Percentiles rank a stretch among this genome's conserved stretches.
Conservation (phyloP, 2,797 vertebrate genomes). For the Acanthiza pusilla region DNA sequence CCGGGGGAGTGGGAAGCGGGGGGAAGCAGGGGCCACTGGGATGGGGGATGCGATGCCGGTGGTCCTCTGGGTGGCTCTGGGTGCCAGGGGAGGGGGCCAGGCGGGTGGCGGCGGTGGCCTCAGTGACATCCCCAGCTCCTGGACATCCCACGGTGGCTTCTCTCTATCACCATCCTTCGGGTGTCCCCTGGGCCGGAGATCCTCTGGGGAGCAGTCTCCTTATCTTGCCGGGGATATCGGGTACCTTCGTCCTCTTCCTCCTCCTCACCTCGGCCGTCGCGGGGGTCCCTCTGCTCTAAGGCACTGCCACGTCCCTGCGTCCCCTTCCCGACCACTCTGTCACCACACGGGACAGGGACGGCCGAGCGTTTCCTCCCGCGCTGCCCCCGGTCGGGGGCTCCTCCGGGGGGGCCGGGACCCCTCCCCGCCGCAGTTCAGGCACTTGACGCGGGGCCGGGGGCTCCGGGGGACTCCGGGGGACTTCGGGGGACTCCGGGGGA, state of each 20-base stretch:
- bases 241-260: neutral
- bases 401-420: neutral
- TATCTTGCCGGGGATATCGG: neutral
- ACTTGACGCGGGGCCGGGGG: conserved; percentile 18
- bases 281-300: neutral
- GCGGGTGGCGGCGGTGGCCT: neutral
- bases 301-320: neutral
- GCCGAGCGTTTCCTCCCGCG: neutral
- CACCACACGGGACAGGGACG: neutral
- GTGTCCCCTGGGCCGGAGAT: neutral
- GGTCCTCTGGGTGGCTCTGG: neutral
- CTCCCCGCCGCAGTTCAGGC: conserved; percentile 12
- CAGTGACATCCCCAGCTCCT: neutral
- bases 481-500: too few species aligned
- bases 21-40: neutral
- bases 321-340: neutral
- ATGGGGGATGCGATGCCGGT: neutral
- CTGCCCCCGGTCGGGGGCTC: neutral
- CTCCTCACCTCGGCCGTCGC: neutral
- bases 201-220: neutral
- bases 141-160: neutral
- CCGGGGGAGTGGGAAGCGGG: neutral
- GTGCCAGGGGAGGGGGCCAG: neutral
- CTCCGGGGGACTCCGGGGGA: neutral
- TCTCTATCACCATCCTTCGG: neutral